Evolutionary conservation across 2,797 vertebrate genomes (phyloP).

Genomic region (Phalloptychus januarius): DNA sequence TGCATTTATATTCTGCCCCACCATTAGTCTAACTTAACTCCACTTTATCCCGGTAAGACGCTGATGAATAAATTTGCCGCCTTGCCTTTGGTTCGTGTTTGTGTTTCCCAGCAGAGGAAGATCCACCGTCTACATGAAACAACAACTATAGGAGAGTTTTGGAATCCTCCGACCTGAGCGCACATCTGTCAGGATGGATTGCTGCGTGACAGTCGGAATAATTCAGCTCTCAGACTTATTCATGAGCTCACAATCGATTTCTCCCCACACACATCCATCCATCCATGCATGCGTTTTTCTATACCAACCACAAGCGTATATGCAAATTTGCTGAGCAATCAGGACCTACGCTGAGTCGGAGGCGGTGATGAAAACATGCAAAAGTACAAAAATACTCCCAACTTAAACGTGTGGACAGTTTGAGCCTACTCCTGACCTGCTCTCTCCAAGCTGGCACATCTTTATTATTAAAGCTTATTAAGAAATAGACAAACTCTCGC

Average conservation of each 20-base stretch:
- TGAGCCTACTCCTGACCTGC: conserved; percentile 13
- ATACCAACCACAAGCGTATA: conserved; percentile 2
- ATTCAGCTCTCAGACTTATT: conserved; percentile 36
- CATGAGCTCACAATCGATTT: conserved; percentile 13
- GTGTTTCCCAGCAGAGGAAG: conserved; percentile 31
- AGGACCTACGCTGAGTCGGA: conserved; percentile 34
- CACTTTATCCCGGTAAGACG: conserved; percentile 62
- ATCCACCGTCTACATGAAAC: neutral
- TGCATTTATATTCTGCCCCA: conserved; percentile 57
- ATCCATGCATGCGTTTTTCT: neutral
- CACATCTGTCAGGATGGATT: conserved; percentile 22
- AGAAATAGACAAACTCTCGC: neutral
- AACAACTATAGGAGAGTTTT: neutral
- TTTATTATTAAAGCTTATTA: no score
- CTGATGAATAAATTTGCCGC: conserved; percentile 60
- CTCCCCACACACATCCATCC: neutral
- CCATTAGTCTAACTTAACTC: conserved; percentile 65
- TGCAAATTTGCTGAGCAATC: conserved; percentile 18
- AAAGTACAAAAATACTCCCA: neutral
- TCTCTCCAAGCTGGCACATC: conserved; percentile 2
- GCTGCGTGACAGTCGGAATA: conserved; percentile 34
- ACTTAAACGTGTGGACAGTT: neutral
- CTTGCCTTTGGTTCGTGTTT: conserved; percentile 36
- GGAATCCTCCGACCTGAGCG: neutral
- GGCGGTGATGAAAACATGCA: conserved; percentile 10